phyloP scores from a whole-genome alignment of 2,888 invertebrate species.

The Pyrrhosoma nymphula region DNA sequence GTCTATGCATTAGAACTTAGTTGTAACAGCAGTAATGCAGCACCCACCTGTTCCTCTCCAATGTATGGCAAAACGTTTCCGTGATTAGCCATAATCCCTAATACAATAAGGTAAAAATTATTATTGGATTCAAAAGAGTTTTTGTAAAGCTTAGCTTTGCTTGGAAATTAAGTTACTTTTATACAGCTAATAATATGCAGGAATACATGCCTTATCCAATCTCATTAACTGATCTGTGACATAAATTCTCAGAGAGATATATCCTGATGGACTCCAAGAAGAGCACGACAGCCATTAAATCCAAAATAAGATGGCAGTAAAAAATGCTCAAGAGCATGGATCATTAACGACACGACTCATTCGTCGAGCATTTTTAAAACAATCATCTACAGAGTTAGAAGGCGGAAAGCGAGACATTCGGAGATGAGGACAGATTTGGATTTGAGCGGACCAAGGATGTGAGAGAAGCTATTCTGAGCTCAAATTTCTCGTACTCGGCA shows the following conservation, averaged over 20 bases:
- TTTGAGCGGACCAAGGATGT: not conserved
- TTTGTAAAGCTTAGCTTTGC: no score
- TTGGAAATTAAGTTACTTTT: not conserved
- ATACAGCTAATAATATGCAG: not conserved
- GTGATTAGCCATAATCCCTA: not conserved
- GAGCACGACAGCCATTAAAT: not conserved
- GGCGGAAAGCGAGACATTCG: not conserved
- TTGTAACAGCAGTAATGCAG: no score
- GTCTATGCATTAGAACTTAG: no score
- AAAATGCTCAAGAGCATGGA: not conserved
- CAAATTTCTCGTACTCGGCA: no score
- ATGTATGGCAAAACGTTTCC: no score
- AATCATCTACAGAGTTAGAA: not conserved
- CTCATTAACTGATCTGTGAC: not conserved
- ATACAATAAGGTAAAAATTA: no score
- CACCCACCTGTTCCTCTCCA: no score
- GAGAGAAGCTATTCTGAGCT: not conserved
- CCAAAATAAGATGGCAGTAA: not conserved
- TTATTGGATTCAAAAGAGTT: no score
- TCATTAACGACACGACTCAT: not conserved
- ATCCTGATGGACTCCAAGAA: not conserved
- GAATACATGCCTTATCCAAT: not conserved
- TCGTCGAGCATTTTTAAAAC: not conserved
- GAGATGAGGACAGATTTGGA: not conserved
- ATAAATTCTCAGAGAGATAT: not conserved